Conservation (phyloP, 2,113 vertebrate species). For the Acrocephalus kingi region DNA sequence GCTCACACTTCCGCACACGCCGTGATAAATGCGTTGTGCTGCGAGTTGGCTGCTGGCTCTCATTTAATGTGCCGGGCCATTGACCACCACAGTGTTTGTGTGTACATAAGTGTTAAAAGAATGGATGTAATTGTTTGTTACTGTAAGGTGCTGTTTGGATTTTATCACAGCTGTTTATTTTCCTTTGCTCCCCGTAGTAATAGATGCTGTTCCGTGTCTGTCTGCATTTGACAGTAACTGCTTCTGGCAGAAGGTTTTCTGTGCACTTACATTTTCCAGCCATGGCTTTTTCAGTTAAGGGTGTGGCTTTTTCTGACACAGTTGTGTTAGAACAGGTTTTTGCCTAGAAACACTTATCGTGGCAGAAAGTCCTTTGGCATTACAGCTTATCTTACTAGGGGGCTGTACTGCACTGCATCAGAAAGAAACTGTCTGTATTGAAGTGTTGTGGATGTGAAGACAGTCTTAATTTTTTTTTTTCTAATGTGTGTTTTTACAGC, state of each 20-base stretch:
- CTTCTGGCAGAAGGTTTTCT: neutral
- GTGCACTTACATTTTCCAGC: neutral
- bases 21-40: rapidly evolving
- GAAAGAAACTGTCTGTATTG: neutral
- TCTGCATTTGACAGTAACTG: neutral
- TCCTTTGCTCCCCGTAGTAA: neutral
- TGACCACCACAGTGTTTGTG: neutral
- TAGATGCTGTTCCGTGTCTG: neutral
- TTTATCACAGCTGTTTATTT: neutral
- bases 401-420: neutral
- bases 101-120: rapidly evolving
- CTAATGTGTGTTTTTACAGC: neutral
- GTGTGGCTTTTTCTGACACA: constrained; percentile 5
- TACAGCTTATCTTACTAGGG: constrained; percentile 6
- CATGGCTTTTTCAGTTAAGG: neutral
- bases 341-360: neutral
- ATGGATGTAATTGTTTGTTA: neutral
- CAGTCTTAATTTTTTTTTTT: neutral
- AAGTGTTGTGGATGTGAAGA: neutral
- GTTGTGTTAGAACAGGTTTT: neutral
- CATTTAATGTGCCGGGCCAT: neutral
- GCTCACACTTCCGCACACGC: rapidly evolving
- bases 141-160: neutral
- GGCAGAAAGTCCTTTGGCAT: neutral
- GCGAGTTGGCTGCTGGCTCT: neutral